Base-by-base conservation (phyloP, 1,140 invertebrate genomes). In the Oppia nitens region DNA sequence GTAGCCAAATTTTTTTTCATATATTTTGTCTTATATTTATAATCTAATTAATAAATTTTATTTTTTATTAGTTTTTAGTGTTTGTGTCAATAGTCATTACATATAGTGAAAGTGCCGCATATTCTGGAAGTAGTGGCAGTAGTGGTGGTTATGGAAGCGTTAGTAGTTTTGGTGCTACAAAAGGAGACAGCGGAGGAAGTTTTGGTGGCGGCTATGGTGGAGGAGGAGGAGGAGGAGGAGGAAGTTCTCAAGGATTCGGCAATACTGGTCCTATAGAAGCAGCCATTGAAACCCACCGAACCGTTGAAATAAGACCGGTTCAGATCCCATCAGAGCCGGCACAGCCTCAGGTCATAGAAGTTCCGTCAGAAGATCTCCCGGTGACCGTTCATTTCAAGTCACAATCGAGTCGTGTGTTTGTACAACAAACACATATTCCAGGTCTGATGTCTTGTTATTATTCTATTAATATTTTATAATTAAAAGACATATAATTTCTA, bases 391-490 rank as follows among this genome's bases (percentile, higher is more conserved):
- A 57, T 45, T 57, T 57, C 47, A 57, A 57, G 28, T 32, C 26
- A 21, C 56, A 57, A 40, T 57, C 56, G 23, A 57, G 56, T 28
- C 47, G 56, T 23, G 47, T 57, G 1, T 24, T 49, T 20, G 56
- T 57, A 20, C 56, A 57, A 52, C 56, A 57, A 57, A 57, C 56
- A 24, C 56, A 57, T 45, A 57, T 47, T 24, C 56, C 56, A 20
- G 53, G 53, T 55, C 32, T 40, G 6, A n/a, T n/a, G n/a, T n/a
- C n/a, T n/a, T n/a, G n/a, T n/a, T n/a, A n/a, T n/a, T n/a, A n/a
- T n/a, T n/a, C n/a, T n/a, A n/a, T n/a, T n/a, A n/a, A n/a, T n/a
- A n/a, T n/a, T n/a, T n/a, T n/a, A n/a, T n/a, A n/a, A n/a, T n/a
- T n/a, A n/a, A n/a, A n/a, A n/a, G n/a, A n/a, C n/a, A n/a, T n/a